Conservation (phyloP, 2,113 vertebrate genomes). For the Nycticorax nycticorax region DNA sequence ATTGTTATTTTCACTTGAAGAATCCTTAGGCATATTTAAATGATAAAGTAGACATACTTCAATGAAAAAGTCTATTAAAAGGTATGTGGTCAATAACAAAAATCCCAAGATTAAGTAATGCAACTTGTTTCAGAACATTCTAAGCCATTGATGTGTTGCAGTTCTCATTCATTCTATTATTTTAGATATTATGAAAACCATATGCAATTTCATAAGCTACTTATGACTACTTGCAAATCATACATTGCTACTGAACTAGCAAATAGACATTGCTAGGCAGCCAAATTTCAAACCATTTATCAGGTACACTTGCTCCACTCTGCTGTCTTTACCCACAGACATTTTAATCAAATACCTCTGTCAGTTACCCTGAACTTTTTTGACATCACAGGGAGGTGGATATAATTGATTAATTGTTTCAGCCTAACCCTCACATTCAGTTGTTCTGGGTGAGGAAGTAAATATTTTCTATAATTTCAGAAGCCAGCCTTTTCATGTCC, state of each 20-base stretch:
- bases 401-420: not conserved
- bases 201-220: not conserved
- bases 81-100: not conserved
- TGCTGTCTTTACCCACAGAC: not conserved
- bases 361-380: not conserved
- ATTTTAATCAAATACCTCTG: not conserved
- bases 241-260: not conserved
- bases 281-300: not conserved
- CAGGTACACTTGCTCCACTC: not conserved
- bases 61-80: not conserved
- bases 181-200: not conserved
- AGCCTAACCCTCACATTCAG: not conserved
- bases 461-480: not conserved
- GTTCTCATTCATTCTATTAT: not conserved
- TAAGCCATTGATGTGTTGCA: not conserved
- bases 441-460: not conserved
- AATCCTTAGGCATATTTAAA: not conserved
- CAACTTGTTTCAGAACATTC: not conserved
- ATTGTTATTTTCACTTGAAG: not conserved
- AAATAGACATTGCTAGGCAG: not conserved
- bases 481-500: not conserved
- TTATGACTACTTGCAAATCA: not conserved
- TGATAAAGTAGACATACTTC: not conserved
- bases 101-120: accelerated
- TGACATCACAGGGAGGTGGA: not conserved